Evolutionary conservation across 2,888 invertebrate species (phyloP), one percentile per base, ranked within the genome.

Genomic region (Scelioninae gen. 2): DNA sequence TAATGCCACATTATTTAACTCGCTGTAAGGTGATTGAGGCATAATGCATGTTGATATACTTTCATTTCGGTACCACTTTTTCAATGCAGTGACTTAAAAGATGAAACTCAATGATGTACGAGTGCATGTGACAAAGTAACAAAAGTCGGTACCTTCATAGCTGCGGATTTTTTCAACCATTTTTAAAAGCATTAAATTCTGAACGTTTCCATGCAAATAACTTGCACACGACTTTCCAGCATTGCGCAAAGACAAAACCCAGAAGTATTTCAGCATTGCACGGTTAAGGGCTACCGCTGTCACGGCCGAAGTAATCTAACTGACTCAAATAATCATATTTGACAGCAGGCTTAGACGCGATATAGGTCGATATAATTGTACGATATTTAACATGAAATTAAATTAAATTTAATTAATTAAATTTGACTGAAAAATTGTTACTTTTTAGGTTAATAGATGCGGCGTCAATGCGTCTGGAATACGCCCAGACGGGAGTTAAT

Each of bases 221-320:
- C 63, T 63, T 63, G 41, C 61, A 52, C 35, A 52, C 35, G 41
- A 50, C 61, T 48, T 63, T 63, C 35, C 37, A 33, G 43, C 33
- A 48, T 43, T 43, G 22, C 48, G 52, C 52, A 63, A 63, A 63
- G 63, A 63, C 63, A 63, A 63, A 63, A 33, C 43, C 63, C 25
- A 43, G 63, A 63, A 63, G 52, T 63, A 63, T 63, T 43, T 16
- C 43, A 63, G 52, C 52, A 22, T 52, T 52, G 52, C 22, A 11
- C n/a, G 22, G 22, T 41, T 52, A 52, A 43, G 63, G 43, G 43
- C 39, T 45, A 50, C 48, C 11, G 18, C 6, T 13, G 15, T 25
- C 41, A 28, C 25, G n/a, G 58, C 39, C n/a, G 50, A 50, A 50
- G 48, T 50, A 61, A 37, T 61, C 50, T 61, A 61, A 50, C 61